phyloP scores from a whole-genome alignment of 1,140 invertebrate genomes.

The Lethocerus indicus region DNA sequence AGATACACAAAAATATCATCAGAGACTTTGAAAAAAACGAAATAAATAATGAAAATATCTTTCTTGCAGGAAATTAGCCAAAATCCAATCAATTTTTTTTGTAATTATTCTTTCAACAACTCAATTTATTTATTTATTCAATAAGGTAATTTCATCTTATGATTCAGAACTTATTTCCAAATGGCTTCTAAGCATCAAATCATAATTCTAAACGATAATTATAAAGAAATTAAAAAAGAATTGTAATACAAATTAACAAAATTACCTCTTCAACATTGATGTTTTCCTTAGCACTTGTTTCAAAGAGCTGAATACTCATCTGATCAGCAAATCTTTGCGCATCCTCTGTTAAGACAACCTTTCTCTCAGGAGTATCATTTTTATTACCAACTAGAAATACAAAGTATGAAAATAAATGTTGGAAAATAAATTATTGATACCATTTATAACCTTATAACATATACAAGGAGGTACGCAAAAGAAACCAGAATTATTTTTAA shows the following conservation, averaged over 20 bases:
- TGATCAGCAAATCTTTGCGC: slow-evolving; percentile 91
- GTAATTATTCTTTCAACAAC: too few species aligned
- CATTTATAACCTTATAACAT: too few species aligned
- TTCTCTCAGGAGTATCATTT: slow-evolving; percentile 91
- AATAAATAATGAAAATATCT: too few species aligned
- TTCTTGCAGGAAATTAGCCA: too few species aligned
- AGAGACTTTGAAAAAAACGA: too few species aligned
- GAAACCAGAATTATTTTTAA: too few species aligned
- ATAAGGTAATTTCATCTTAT: not conserved
- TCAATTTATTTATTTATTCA: slow-evolving; percentile 5
- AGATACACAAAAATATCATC: too few species aligned
- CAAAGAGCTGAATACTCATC: slow-evolving; percentile 93
- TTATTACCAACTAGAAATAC: slow-evolving; percentile 90
- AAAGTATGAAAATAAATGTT: slow-evolving; percentile 14
- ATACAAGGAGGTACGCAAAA: too few species aligned
- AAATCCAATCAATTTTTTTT: too few species aligned
- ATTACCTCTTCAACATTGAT: slow-evolving; percentile 92
- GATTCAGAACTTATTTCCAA: not conserved
- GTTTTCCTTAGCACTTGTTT: slow-evolving; percentile 98
- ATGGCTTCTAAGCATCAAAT: not conserved
- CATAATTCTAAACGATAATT: not conserved
- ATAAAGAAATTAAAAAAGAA: not conserved
- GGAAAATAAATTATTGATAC: not conserved
- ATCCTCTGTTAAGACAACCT: slow-evolving; percentile 94
- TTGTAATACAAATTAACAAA: slow-evolving; percentile 24